Evolutionary conservation across 1,140 invertebrate genomes (phyloP), one percentile per base, ranked within the genome.

Genomic region (Psix sp.): DNA sequence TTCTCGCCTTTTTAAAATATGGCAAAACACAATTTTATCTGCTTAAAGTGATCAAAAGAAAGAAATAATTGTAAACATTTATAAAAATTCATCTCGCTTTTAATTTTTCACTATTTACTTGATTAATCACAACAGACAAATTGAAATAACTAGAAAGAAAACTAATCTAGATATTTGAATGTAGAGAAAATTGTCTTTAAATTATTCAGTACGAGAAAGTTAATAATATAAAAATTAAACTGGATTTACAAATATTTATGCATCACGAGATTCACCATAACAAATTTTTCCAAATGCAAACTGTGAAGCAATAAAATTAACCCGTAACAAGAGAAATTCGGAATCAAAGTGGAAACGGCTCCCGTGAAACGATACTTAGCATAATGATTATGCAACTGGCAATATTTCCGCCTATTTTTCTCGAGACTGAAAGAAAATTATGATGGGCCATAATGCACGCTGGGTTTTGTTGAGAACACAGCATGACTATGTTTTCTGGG

Each of bases 401-500:
- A 72, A 72, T 17, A 57, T 59, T 63, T 65, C 68, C 60, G 70
- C 52, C 49, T 21, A 73, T 65, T 63, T 65, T 70, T 60, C 49
- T 71, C 48, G 36, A 54, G 20, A 35, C 36, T 71, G 40, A 62
- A 62, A 48, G 66, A 56, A 74, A 77, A 77, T 72, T 76, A 78
- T 78, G 76, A 78, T 76, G 54, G 51, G 45, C 51, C 26, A 73
- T 76, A 78, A 76, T 76, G 68, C 65, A 66, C 18, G 35, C 26
- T 54, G 39, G 46, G 51, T 45, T 39, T 24, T 35, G 40, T 40
- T 15, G n/a, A 21, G n/a, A 51, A 33, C 52, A 16, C 42, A 63
- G 57, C 62, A 14, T 57, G 62, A 67, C 38, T 38, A 5, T 18
- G 13, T 18, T 7, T 35, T n/a, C n/a, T n/a, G n/a, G n/a, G n/a